phyloP scores from a whole-genome alignment of 2,797 vertebrate species.

The Apodemus agrarius region DNA sequence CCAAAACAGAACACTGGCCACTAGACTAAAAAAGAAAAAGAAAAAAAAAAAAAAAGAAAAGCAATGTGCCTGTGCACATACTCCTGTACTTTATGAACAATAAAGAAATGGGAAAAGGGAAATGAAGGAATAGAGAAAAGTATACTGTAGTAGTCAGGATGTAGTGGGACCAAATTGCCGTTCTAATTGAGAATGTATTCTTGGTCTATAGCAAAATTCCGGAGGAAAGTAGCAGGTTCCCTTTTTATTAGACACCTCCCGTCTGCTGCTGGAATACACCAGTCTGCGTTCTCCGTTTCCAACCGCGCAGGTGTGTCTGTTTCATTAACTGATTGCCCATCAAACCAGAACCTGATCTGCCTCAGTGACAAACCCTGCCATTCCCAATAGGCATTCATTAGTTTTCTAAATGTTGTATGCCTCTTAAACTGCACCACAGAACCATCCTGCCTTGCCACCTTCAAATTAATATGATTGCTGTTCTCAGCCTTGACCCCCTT shows the following conservation, averaged over 20 bases:
- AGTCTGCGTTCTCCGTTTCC: not conserved
- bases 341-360: not conserved
- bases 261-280: not conserved
- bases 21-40: not conserved
- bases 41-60: not conserved
- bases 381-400: not conserved
- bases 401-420: not conserved
- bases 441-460: not conserved
- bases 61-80: not conserved
- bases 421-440: too few relatives aligned
- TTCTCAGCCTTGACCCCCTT: not conserved
- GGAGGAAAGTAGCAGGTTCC: not conserved
- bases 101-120: not conserved
- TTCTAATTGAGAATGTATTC: not conserved
- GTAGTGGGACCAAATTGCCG: not conserved
- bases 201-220: not conserved
- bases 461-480: not conserved
- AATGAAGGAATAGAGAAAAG: not conserved
- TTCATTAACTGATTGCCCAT: not conserved
- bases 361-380: not conserved
- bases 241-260: not conserved
- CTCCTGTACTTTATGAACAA: not conserved
- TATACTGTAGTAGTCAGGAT: not conserved
- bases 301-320: not conserved
- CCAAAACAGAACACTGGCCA: not conserved